Evolutionary conservation across 2,113 vertebrate genomes (phyloP).

Genomic region (Bucco capensis): DNA sequence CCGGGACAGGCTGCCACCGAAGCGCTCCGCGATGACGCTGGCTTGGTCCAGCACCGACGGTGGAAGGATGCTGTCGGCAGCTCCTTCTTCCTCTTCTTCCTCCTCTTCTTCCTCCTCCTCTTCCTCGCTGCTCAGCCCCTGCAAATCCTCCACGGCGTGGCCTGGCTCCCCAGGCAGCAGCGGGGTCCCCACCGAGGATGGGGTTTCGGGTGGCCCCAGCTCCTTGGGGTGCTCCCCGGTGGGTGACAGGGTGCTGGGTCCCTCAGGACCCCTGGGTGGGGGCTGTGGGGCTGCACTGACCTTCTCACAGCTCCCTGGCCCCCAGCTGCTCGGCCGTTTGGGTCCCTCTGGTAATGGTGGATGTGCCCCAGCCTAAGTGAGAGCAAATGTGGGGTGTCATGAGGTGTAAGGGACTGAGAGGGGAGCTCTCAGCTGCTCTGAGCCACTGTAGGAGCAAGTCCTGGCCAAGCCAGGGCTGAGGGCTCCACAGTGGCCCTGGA

Average conservation of each 20-base stretch:
- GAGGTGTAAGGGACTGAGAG: fast-evolving
- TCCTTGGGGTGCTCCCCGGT: neutral
- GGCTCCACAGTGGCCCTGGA: fast-evolving
- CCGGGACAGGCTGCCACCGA: constrained; percentile 75
- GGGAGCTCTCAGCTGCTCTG: fast-evolving
- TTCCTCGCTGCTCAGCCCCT: constrained; percentile 79
- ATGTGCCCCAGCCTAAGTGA: neutral
- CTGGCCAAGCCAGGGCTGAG: neutral
- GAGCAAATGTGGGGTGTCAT: neutral
- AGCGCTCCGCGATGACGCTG: constrained; percentile 81
- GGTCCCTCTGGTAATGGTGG: neutral
- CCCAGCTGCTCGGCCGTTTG: constrained; percentile 44
- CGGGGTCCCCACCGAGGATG: neutral
- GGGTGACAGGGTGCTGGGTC: neutral
- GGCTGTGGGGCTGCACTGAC: constrained; percentile 45
- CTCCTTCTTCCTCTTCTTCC: neutral
- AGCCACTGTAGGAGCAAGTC: neutral
- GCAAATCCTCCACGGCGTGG: constrained; percentile 69
- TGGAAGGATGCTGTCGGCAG: constrained; percentile 74
- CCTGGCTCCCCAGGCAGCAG: constrained; percentile 20
- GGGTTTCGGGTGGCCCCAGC: neutral
- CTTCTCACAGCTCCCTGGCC: constrained; percentile 64
- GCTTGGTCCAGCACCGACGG: constrained; percentile 86
- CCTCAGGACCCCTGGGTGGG: neutral
- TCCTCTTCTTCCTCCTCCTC: constrained; percentile 74